phyloP scores from a whole-genome alignment of 2,888 invertebrate species.

The Spicauda simplicius region DNA sequence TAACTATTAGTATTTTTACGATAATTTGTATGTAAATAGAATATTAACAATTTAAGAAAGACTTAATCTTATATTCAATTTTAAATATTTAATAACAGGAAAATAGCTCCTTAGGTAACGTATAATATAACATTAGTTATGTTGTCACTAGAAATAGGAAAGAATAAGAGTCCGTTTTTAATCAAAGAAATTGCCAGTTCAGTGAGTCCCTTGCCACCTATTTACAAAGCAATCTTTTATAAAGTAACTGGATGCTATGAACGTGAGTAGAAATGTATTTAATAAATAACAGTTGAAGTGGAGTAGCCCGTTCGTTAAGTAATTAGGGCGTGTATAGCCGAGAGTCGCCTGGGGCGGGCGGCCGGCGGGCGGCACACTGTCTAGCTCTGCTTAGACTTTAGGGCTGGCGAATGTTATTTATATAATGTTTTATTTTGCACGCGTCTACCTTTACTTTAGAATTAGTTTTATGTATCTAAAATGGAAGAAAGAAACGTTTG shows the following conservation, averaged over 20 bases:
- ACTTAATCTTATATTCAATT: no score
- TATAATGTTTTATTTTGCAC: neutral
- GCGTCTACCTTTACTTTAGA: neutral
- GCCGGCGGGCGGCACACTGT: conserved; percentile 53
- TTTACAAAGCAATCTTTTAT: conserved; percentile 12
- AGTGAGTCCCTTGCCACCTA: neutral
- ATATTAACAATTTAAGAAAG: no score
- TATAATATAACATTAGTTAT: no score
- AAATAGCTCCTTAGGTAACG: no score
- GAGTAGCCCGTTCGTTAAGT: conserved; percentile 34
- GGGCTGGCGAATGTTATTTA: conserved; percentile 12
- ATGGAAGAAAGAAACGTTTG: no score
- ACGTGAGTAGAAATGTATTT: conserved; percentile 31
- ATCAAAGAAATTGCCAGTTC: conserved; percentile 16
- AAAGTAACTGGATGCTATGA: conserved; percentile 8
- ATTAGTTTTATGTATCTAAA: neutral
- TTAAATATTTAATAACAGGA: no score
- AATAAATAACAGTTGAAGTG: conserved; percentile 36
- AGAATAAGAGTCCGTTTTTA: neutral
- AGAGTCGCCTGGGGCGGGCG: conserved; percentile 38
- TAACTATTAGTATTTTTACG: no score
- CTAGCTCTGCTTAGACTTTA: conserved; percentile 46
- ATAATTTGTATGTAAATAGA: no score
- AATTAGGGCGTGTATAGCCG: conserved; percentile 30
- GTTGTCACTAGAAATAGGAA: no score